Evolutionary conservation across 1,140 invertebrate genomes (phyloP), one percentile per base, ranked within the genome.

Genomic region (Parasteatoda tepidariorum): DNA sequence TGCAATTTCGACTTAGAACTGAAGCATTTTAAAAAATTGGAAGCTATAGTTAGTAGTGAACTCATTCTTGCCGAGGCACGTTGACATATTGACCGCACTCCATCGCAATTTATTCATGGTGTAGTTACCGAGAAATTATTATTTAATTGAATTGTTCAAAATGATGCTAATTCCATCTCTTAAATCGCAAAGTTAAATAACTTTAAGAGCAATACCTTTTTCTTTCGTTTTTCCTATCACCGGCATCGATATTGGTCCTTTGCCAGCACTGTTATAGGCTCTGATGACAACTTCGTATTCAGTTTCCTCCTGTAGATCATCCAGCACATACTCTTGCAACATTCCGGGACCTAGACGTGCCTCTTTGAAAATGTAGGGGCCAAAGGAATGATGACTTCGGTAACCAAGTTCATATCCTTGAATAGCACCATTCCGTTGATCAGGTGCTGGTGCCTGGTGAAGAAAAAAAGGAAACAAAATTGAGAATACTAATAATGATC

Each of bases 341-440:
- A 28, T 11, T n/a, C 81, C 34, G 3, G 68, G 75, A 3, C 57
- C 41, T 9, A 84, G 26, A n/a, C 78, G 57, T 4, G 85, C 81
- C 18, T 73, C 79, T 0, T 73, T 55, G n/a, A 61, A 71, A 3
- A 26, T 59, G 57, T 85, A 87, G 15, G 75, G 79, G 6, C 24
- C 11, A 24, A 34, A 22, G 11, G 74, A 79, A 9, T 54, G 34
- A 4, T 78, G 41, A 26, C 84, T 83, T 15, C 82, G 38, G 59
- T 79, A 87, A 0, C 85, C 86, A n/a, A 87, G 38, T 66, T 89
- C 88, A 88, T 96, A 96, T 82, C 95, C 95, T 85, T 94, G 92
- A 86, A 98, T 95, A 90, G 96, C 95, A 30, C 96, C 96, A 87
- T 98, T 98, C 95, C 95, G 97, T 87, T 96, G 94, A 85, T 96